Conservation (phyloP, 2,888 invertebrate species). For the Apantesis nais region DNA sequence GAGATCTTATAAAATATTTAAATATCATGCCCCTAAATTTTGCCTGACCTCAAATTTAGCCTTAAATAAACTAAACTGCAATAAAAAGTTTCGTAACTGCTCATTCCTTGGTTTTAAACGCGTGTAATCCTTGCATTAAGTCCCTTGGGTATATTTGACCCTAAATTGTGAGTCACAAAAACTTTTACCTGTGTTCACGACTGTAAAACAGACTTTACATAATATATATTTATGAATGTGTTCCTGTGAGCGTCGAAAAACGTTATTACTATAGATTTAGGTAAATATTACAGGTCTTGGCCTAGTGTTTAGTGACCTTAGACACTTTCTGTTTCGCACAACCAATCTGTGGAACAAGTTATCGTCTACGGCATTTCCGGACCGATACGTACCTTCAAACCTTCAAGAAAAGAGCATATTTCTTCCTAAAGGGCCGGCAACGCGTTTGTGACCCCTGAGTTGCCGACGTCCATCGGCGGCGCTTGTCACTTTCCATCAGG, state of each 20-base stretch:
- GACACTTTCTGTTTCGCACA: no score
- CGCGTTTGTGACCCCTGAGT: no score
- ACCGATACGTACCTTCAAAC: no score
- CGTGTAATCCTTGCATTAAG: constrained; percentile 31
- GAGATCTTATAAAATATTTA: background rate
- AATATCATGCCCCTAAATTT: background rate
- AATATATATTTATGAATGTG: background rate
- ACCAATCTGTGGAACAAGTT: no score
- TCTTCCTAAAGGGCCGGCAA: no score
- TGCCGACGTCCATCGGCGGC: no score
- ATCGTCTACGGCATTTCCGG: no score
- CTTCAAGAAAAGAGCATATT: no score
- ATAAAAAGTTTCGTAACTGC: constrained; percentile 39
- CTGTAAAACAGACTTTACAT: constrained; percentile 7
- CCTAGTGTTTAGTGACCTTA: no score
- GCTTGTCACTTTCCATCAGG: no score
- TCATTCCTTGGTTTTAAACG: constrained; percentile 38
- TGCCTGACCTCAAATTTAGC: background rate
- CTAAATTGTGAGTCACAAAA: constrained; percentile 32
- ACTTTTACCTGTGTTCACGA: constrained; percentile 26
- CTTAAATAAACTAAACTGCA: constrained; percentile 34
- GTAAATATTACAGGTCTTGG: no score
- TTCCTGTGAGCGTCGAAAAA: background rate
- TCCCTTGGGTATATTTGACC: constrained; percentile 42
- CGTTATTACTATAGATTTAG: no score